These are phyloP conservation scores for Lepidocyrtinus sp. DNA, from an alignment of 2,888 invertebrate species.

Conservation along the genomic window DNA sequence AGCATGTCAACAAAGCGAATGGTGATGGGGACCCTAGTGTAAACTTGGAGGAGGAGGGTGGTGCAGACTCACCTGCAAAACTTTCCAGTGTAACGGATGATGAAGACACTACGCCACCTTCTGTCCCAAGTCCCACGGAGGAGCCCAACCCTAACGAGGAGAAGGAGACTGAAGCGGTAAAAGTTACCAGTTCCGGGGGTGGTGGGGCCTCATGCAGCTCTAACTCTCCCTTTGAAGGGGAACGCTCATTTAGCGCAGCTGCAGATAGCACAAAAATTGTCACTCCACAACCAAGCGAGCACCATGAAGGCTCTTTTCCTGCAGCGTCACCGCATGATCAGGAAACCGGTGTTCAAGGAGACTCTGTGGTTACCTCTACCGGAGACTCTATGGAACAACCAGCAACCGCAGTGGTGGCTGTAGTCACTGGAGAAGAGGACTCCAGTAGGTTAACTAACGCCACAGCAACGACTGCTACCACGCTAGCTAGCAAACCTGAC, in stretches of 20 bases:
- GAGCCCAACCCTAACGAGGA: constrained; percentile 20
- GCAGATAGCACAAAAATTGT: constrained; percentile 45
- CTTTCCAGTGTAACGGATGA: constrained; percentile 37
- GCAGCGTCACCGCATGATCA: constrained; percentile 31
- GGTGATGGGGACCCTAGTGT: not conserved
- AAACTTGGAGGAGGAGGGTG: constrained; percentile 22
- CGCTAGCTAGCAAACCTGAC: constrained; percentile 30
- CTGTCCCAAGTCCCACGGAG: not conserved
- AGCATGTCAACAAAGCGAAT: constrained; percentile 1
- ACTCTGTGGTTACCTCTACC: constrained; percentile 38
- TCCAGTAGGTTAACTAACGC: constrained; percentile 28
- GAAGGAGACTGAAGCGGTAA: constrained; percentile 39
- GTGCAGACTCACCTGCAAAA: constrained; percentile 32
- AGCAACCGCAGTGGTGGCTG: not conserved
- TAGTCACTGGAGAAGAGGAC: no score
- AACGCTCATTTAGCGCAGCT: constrained; percentile 27
- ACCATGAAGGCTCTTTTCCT: constrained; percentile 31
- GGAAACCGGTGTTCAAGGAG: constrained; percentile 41
- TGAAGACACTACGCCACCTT: constrained; percentile 17
- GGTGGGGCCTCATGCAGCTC: constrained; percentile 31
- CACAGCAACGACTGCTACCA: constrained; percentile 31
- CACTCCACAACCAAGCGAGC: constrained; percentile 41
- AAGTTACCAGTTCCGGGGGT: constrained; percentile 49
- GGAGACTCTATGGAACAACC: constrained; percentile 34
- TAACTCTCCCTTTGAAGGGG: constrained; percentile 33